A percentile compares a stretch with the other conserved stretches of the same genome.
Evolutionary conservation across 2,113 vertebrate species (phyloP).

Genomic region (Brachyistius frenatus): DNA sequence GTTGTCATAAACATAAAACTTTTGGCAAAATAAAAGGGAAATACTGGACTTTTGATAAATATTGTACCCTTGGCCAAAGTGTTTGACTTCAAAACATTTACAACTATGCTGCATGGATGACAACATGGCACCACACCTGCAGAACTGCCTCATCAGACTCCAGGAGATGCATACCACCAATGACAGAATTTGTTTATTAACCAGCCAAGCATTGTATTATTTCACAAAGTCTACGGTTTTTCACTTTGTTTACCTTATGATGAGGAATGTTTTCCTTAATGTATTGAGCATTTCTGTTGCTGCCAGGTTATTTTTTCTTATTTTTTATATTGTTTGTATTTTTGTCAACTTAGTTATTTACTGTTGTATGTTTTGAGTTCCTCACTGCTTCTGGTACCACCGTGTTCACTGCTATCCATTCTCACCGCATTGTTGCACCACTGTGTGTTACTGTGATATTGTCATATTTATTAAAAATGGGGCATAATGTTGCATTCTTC

Average conservation of each 20-base stretch:
- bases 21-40: conserved; percentile 3
- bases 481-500: neutral
- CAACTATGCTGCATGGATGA: neutral
- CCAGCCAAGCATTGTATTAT: neutral
- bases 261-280: conserved; percentile 40
- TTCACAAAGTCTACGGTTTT: neutral
- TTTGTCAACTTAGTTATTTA: conserved; percentile 18
- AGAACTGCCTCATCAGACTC: neutral
- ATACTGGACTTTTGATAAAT: neutral
- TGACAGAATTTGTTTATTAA: conserved; percentile 19
- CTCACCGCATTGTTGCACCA: conserved; percentile 27
- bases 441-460: conserved; percentile 32
- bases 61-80: neutral
- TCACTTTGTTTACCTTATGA: conserved; percentile 1
- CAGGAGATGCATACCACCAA: conserved; percentile 19
- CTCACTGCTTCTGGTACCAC: conserved; percentile 3
- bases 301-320: conserved; percentile 12
- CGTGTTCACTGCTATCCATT: conserved; percentile 21
- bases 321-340: conserved; percentile 22
- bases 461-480: conserved; percentile 41
- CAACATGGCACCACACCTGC: neutral
- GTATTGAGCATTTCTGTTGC: conserved; percentile 30
- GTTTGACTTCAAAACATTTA: conserved; percentile 1
- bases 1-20: neutral
- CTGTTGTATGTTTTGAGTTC: conserved; percentile 2